A percentile compares a stretch with the other conserved stretches of the same genome.
phyloP scores from a whole-genome alignment of 2,113 vertebrate genomes.

The Chrysochloris asiatica region DNA sequence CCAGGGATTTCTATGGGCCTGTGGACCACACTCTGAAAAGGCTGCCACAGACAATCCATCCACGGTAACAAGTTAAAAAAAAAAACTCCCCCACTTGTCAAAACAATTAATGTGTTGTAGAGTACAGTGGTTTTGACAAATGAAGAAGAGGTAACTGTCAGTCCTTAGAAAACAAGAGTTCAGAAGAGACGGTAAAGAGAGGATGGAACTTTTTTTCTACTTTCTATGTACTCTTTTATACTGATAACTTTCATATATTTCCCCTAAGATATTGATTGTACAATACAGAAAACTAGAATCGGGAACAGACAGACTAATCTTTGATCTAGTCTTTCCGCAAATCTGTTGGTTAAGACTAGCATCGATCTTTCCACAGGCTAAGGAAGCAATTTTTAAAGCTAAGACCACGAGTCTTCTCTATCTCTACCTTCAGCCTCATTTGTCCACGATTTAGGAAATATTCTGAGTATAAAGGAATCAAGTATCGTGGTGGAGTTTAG shows the following conservation, averaged over 20 bases:
- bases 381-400: background rate
- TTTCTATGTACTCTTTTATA: background rate
- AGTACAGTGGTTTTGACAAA: background rate
- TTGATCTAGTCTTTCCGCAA: background rate
- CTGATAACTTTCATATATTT: background rate
- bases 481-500: background rate
- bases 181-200: background rate
- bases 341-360: constrained; percentile 6
- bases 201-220: background rate
- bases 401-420: background rate
- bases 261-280: background rate
- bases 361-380: background rate
- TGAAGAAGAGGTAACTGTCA: background rate
- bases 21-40: background rate
- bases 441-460: background rate
- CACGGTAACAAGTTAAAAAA: background rate
- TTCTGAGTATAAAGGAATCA: background rate
- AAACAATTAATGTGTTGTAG: background rate
- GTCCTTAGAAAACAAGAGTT: background rate
- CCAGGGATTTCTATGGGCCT: background rate
- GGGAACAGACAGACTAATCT: constrained; percentile 23
- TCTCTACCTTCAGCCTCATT: background rate
- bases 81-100: background rate
- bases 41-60: background rate
- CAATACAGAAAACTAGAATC: constrained; percentile 5